These are phyloP conservation scores for Ypsolopha scabrella DNA, from an alignment of 2,888 invertebrate species.

Conservation along the genomic window DNA sequence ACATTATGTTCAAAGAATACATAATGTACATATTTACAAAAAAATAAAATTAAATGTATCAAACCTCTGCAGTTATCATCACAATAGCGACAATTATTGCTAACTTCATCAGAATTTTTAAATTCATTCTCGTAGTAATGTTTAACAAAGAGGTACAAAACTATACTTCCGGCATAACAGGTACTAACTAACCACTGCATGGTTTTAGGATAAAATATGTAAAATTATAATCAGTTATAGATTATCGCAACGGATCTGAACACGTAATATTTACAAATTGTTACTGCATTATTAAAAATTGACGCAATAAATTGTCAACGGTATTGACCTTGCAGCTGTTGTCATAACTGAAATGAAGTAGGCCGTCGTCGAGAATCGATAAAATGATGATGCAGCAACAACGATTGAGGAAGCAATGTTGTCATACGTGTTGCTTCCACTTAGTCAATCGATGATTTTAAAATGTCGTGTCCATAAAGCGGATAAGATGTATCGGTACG, in stretches of 20 bases:
- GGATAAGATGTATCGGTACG: conserved; percentile 41
- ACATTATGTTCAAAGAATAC: too few species aligned
- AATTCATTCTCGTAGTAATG: conserved; percentile 51
- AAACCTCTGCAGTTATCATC: conserved; percentile 35
- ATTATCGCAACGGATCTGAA: conserved; percentile 8
- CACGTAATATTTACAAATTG: conserved; percentile 32
- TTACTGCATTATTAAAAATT: conserved; percentile 16
- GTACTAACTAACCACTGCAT: conserved; percentile 44
- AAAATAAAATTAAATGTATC: conserved; percentile 11
- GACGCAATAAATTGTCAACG: background rate
- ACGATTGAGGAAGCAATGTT: conserved; percentile 11
- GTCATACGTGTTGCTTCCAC: conserved; percentile 26
- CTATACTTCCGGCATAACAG: conserved; percentile 41
- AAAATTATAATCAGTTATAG: conserved; percentile 6
- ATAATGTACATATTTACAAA: too few species aligned
- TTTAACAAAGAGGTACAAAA: conserved; percentile 38
- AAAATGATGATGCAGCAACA: conserved; percentile 14
- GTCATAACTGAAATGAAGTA: background rate
- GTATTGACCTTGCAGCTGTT: background rate
- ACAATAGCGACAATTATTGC: conserved; percentile 20
- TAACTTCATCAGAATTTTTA: conserved; percentile 26
- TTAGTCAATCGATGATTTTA: conserved; percentile 16
- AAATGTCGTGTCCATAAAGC: conserved; percentile 31
- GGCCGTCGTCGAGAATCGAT: conserved; percentile 2
- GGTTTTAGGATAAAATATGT: conserved; percentile 4